Percentiles rank a stretch among this genome's conserved stretches.
These are phyloP conservation scores for Philopotamus ludificatus DNA, from an alignment of 1,140 invertebrate species.

Conservation along the genomic window DNA sequence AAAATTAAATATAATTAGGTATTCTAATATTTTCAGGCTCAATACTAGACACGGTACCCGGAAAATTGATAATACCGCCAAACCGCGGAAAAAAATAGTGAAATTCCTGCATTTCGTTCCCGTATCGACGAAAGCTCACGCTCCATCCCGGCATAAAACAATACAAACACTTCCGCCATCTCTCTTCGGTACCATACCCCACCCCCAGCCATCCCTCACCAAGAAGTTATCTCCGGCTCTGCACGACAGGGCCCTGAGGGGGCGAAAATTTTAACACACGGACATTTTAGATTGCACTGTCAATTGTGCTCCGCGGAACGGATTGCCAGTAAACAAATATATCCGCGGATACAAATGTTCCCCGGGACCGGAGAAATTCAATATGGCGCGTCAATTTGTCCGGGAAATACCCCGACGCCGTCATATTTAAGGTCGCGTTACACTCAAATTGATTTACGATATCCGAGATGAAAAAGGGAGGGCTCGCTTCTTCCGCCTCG, in stretches of 20 bases:
- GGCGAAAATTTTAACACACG: neutral
- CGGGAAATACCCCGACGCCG: constrained; percentile 1
- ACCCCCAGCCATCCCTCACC: too few species aligned
- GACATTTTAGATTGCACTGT: constrained; percentile 4
- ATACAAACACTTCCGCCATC: too few species aligned
- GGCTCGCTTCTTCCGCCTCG: neutral
- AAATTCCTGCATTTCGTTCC: too few species aligned
- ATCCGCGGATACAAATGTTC: constrained; percentile 9
- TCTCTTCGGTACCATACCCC: too few species aligned
- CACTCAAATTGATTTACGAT: constrained; percentile 29
- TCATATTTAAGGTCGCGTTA: constrained; percentile 25
- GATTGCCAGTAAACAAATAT: constrained; percentile 11
- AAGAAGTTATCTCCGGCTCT: neutral
- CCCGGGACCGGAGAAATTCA: constrained; percentile 20
- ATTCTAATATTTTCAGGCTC: too few species aligned
- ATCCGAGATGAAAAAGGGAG: constrained; percentile 4
- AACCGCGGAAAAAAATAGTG: too few species aligned
- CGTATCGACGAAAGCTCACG: too few species aligned
- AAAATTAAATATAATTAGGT: too few species aligned
- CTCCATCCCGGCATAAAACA: too few species aligned
- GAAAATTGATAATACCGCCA: too few species aligned
- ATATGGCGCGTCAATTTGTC: constrained; percentile 25
- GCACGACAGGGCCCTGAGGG: neutral
- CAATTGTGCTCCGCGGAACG: neutral
- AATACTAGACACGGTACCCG: too few species aligned